phyloP scores from a whole-genome alignment of 2,888 invertebrate genomes.

The Acleris emargana region DNA sequence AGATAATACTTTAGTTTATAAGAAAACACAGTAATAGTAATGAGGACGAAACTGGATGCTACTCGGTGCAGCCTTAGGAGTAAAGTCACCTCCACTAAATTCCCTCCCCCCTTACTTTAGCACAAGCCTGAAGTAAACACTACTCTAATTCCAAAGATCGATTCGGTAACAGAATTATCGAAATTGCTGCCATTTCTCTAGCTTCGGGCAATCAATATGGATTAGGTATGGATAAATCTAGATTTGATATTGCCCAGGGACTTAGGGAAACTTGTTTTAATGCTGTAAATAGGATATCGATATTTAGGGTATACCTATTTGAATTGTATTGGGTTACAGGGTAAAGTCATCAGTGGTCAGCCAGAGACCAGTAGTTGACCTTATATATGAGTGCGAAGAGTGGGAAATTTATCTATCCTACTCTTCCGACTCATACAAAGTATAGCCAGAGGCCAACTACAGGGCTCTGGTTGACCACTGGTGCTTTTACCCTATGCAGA shows the following conservation, averaged over 20 bases:
- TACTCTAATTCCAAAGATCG: constrained; percentile 36
- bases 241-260: background rate
- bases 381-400: no score
- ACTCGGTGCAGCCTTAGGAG: background rate
- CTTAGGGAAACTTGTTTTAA: background rate
- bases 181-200: constrained; percentile 34
- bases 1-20: no score
- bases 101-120: background rate
- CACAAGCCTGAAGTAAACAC: constrained; percentile 22
- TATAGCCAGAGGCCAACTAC: no score
- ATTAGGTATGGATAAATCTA: constrained; percentile 26
- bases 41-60: background rate
- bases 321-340: no score
- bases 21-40: background rate
- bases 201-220: constrained; percentile 25
- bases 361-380: no score
- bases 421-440: no score
- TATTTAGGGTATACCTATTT: no score
- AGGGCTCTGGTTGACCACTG: no score
- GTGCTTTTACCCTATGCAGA: no score
- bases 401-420: no score
- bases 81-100: constrained; percentile 8
- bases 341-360: no score
- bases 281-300: background rate
- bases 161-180: constrained; percentile 35